Evolutionary conservation across 2,888 invertebrate species (phyloP), one percentile per base, ranked within the genome.

Genomic region (Ennomos erosarius): DNA sequence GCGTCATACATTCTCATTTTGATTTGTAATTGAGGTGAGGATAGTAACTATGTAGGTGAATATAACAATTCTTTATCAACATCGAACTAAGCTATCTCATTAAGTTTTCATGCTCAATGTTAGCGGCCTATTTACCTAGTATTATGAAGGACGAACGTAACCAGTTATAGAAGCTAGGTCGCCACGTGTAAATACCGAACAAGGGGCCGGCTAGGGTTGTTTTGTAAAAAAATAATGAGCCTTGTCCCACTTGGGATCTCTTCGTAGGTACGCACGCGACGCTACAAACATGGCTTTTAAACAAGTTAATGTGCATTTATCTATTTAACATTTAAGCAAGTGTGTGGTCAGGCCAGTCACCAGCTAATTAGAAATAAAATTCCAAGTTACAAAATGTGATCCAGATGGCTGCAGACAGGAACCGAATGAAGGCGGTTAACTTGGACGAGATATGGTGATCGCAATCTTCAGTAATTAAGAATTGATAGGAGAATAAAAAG

Each of bases 281-380:
- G 56, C 53, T 68, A 64, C 59, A 56, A 74, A 73, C 71, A 67
- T 65, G 73, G 70, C 42, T 74, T 73, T 70, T 49, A 75, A 70
- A 54, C 33, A 40, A 50, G 48, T 42, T 46, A 47, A 43, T 56
- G 53, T 26, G 5, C 26, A 3, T 26, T 4, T 6, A 26, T 6
- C 26, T 26, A 26, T 4, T 26, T 26, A 26, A 26, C 26, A 26
- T 16, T 16, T 2, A 16, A 16, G 16, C 5, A 26, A 26, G 6
- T 26, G 26, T 26, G 26, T 26, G 26, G 26, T 16, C 16, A 16
- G 16, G 3, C 26, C 26, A 26, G 26, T 6, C 6, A 16, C 26
- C 26, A 26, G 26, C 26, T 26, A 26, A 26, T 1, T 1, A 3
- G 3, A 16, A 16, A 16, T 16, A 16, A 16, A n/a, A n/a, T n/a